These are phyloP conservation scores for Bryconaethiops microstoma DNA, from an alignment of 2,797 vertebrate species.

Conservation along the genomic window DNA sequence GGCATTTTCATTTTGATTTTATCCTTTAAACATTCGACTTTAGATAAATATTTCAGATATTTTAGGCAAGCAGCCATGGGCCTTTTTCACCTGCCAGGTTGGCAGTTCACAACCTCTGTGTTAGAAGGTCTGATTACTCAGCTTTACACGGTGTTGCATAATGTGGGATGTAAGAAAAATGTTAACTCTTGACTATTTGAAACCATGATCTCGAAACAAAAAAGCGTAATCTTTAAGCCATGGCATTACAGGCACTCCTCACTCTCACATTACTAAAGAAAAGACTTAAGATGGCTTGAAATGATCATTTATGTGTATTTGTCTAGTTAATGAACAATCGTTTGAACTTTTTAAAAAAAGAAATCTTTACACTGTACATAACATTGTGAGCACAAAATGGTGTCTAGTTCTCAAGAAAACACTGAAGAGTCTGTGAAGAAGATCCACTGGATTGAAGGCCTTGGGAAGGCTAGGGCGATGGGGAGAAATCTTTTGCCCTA, in stretches of 20 bases:
- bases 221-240: too few species aligned
- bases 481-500: background rate
- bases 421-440: slow-evolving; percentile 19
- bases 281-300: slow-evolving; percentile 67
- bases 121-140: too few species aligned
- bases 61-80: too few species aligned
- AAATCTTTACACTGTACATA: slow-evolving; percentile 79
- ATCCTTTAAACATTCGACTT: too few species aligned
- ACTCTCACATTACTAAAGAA: slow-evolving; percentile 34
- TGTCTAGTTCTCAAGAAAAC: slow-evolving; percentile 34
- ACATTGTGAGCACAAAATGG: slow-evolving; percentile 54
- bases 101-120: too few species aligned
- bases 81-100: too few species aligned
- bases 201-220: too few species aligned
- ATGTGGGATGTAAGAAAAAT: background rate
- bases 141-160: background rate
- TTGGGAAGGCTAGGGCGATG: background rate
- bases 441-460: slow-evolving; percentile 13
- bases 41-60: too few species aligned
- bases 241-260: too few species aligned
- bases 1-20: too few species aligned
- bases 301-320: slow-evolving; percentile 70
- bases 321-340: slow-evolving; percentile 69
- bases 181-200: background rate
- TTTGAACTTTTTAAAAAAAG: slow-evolving; percentile 66